phyloP scores from a whole-genome alignment of 2,888 invertebrate genomes.

The Drosophila subsilvestris region DNA sequence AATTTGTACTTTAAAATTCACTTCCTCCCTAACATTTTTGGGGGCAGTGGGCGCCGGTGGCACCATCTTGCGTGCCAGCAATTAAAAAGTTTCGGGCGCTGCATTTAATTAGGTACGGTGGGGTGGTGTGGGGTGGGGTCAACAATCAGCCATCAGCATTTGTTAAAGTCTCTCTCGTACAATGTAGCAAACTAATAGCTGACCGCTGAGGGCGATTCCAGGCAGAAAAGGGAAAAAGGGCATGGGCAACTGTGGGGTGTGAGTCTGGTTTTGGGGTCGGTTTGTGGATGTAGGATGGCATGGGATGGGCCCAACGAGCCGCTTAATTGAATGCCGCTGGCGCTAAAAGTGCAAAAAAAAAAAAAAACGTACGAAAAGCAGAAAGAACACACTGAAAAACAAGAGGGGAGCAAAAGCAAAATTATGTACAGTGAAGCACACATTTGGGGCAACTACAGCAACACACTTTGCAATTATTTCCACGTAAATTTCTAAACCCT shows the following conservation, averaged over 20 bases:
- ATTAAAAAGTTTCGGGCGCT: slow-evolving; percentile 74
- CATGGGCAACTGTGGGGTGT: neutral
- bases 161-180: slow-evolving; percentile 43
- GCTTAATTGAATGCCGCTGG: slow-evolving; percentile 74
- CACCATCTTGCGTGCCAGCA: slow-evolving; percentile 72
- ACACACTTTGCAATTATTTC: neutral
- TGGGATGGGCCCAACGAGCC: slow-evolving; percentile 54
- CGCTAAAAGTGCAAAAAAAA: slow-evolving; percentile 39
- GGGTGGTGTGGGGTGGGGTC: slow-evolving; percentile 2
- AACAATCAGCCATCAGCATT: slow-evolving; percentile 41
- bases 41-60: slow-evolving; percentile 35
- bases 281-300: neutral
- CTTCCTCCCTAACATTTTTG: neutral
- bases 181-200: slow-evolving; percentile 71
- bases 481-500: neutral
- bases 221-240: neutral
- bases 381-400: slow-evolving; percentile 14
- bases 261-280: too few relatives aligned
- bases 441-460: too few relatives aligned
- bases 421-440: neutral
- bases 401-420: neutral
- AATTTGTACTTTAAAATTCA: slow-evolving; percentile 21
- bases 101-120: slow-evolving; percentile 70
- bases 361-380: slow-evolving; percentile 16
- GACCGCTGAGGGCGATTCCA: slow-evolving; percentile 33